phyloP scores from a whole-genome alignment of 2,888 invertebrate genomes.

The Drepana falcataria region DNA sequence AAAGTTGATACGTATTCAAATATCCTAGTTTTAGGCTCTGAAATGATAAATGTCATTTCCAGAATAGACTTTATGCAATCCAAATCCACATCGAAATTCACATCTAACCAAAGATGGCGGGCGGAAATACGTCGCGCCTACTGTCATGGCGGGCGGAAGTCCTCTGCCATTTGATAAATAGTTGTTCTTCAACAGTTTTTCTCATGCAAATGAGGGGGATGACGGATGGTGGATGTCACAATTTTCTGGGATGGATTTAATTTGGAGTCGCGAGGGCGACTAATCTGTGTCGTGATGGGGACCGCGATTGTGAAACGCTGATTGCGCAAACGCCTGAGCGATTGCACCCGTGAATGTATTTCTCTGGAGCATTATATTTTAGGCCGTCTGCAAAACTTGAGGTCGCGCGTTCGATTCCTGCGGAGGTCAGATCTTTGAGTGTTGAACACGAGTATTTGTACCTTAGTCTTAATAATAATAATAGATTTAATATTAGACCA shows the following conservation, averaged over 20 bases:
- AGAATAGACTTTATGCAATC: conserved; percentile 18
- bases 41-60: conserved; percentile 12
- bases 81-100: conserved; percentile 17
- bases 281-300: conserved; percentile 45
- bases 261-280: conserved; percentile 63
- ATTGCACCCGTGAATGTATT: background rate
- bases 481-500: too few relatives aligned
- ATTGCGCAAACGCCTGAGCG: conserved; percentile 28
- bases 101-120: conserved; percentile 54
- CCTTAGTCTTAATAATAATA: too few relatives aligned
- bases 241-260: conserved; percentile 75
- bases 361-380: background rate
- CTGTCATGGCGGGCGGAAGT: conserved; percentile 74
- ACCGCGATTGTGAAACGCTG: conserved; percentile 32
- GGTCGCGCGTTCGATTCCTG: too few relatives aligned
- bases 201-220: conserved; percentile 78
- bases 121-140: conserved; percentile 73
- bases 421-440: too few relatives aligned
- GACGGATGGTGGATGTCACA: conserved; percentile 76
- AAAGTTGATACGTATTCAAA: too few relatives aligned
- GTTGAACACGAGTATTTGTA: too few relatives aligned
- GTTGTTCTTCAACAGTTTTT: conserved; percentile 77
- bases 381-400: too few relatives aligned
- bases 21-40: too few relatives aligned
- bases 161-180: conserved; percentile 76